Conservation (phyloP, 1,140 invertebrate species). For the Telenomus remus region DNA sequence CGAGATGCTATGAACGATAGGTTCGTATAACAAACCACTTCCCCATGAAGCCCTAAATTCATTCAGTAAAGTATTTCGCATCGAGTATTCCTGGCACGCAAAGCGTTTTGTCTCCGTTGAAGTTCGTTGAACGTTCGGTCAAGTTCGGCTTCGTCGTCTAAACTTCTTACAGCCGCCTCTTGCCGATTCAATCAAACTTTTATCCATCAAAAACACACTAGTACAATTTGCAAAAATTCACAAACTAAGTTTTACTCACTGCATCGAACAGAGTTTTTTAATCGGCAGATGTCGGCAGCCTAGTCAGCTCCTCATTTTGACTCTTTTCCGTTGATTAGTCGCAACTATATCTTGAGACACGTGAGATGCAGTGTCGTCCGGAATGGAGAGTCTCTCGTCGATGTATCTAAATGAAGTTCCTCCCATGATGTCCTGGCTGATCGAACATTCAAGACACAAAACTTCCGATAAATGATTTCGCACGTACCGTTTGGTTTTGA, state of each 20-base stretch:
- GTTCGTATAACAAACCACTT: constrained; percentile 30
- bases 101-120: constrained; percentile 40
- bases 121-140: constrained; percentile 38
- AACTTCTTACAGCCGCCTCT: constrained; percentile 5
- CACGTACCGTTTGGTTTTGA: neutral
- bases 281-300: constrained; percentile 37
- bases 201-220: too few species aligned
- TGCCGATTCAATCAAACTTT: too few species aligned
- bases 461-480: constrained; percentile 17
- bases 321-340: constrained; percentile 59
- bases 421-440: constrained; percentile 44
- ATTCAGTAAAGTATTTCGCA: constrained; percentile 28
- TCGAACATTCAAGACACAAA: constrained; percentile 37
- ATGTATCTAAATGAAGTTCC: constrained; percentile 13
- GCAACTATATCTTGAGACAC: constrained; percentile 21
- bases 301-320: constrained; percentile 66
- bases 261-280: constrained; percentile 60
- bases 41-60: constrained; percentile 11
- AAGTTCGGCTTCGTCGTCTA: constrained; percentile 28
- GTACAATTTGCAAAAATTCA: too few species aligned
- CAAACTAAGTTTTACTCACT: too few species aligned
- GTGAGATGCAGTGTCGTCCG: constrained; percentile 13
- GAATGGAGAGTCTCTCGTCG: constrained; percentile 12
- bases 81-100: constrained; percentile 27
- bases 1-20: constrained; percentile 21